Evolutionary conservation across 2,113 vertebrate species (phyloP), one percentile per base, ranked within the genome.

Genomic region (Melanotaenia duboulayi): DNA sequence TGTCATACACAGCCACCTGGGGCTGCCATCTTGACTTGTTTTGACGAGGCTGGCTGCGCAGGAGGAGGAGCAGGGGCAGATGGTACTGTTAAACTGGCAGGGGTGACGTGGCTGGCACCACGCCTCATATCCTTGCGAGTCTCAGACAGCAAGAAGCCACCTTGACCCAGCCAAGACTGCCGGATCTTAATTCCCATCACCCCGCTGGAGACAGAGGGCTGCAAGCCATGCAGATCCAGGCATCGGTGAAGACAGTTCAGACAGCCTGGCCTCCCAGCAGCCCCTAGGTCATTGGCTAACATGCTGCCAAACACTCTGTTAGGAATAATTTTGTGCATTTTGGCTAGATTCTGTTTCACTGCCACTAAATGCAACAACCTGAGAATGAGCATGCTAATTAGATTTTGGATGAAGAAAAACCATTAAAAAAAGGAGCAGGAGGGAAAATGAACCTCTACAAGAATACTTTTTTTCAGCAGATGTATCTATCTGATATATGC

Each of bases 21-120:
- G 90, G 89, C 85, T 80, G 82, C 90, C 87, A 90, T 91, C 86
- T 89, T 89, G 90, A 88, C 89, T 90, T 89, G 80, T 91, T 91
- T 91, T 86, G 85, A 91, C 63, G 88, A 87, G 80, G 77, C 82
- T 71, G 77, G 83, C 71, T 89, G 86, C 80, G 76, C 67, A 50
- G 74, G 57, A 77, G 84, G 87, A 80, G 68, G 72, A 71, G 74
- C 76, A 64, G 77, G 81, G 68, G 85, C 90, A 88, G 90, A 92
- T 90, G 90, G 90, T 78, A 55, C 80, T 52, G 79, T 82, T 80
- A 80, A 85, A 88, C 89, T 90, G 86, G 85, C 77, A 67, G 71
- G 49, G 76, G 73, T 80, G 72, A 84, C 59, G 58, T 68, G 74
- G 65, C 65, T 90, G 86, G 91, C 90, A 74, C 39, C 2, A n/a